Base-by-base conservation (phyloP, 2,113 vertebrate genomes). In the Saguinus midas region DNA sequence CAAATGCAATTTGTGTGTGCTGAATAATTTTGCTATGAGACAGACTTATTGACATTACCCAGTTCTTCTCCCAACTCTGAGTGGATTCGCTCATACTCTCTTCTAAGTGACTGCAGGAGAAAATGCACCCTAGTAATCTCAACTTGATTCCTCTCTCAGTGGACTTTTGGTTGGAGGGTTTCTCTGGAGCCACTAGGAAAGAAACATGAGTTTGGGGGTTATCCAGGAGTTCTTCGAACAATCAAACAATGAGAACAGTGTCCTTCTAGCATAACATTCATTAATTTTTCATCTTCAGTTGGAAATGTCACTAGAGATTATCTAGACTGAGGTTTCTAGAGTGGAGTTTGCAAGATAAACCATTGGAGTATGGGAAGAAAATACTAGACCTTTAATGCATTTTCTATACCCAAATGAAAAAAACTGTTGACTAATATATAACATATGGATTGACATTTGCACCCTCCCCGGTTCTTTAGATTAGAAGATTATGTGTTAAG, bases 21-120 rank as follows among this genome's bases (percentile, higher is more conserved):
- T n/a, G 37, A 91, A 72, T 96, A 70, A 45, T 93, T 96, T 87
- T 95, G 79, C 75, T 94, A 70, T 82, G 83, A 87, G 50, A 92
- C 32, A 89, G 45, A 90, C 80, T 96, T 86, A 45, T 11, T 81
- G n/a, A 32, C 73, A 8, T 89, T 75, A 45, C 45, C 27, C 57
- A 40, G 6, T 79, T 76, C 40, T 94, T 72, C n/a, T 75, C 43
- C n/a, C 27, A 68, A 32, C 57, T 32, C 84, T 29, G n/a, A 55
- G 20, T 21, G 7, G 57, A 92, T 76, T 90, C 57, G 25, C 14
- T 9, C 57, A 85, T 12, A 48, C 35, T 78, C 7, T 87, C 64
- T 94, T 87, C 32, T 57, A 40, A 66, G 29, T 70, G 32, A 75
- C 75, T 48, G n/a, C 27, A 68, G 25, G 12, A 94, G 66, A 85